These are phyloP conservation scores for Eupithecia abbreviata DNA, from an alignment of 2,888 invertebrate species.

Conservation along the genomic window DNA sequence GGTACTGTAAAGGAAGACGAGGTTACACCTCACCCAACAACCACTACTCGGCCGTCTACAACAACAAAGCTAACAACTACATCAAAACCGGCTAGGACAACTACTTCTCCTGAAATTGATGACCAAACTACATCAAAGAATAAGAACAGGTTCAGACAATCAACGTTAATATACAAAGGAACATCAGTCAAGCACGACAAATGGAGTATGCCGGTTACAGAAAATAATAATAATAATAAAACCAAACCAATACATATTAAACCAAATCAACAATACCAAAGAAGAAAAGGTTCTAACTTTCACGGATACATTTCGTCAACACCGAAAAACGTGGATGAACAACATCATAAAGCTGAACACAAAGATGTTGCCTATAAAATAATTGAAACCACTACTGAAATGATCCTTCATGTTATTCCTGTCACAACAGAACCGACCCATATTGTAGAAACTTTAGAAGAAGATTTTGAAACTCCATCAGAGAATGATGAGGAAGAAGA, in stretches of 20 bases:
- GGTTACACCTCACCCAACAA: slow-evolving; percentile 4
- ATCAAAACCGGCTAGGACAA: slow-evolving; percentile 42
- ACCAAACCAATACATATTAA: slow-evolving; percentile 45
- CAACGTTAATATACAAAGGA: slow-evolving; percentile 73
- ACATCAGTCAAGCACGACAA: slow-evolving; percentile 79
- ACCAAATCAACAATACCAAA: slow-evolving; percentile 36
- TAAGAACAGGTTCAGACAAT: slow-evolving; percentile 73
- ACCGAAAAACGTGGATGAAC: slow-evolving; percentile 53
- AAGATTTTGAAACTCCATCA: slow-evolving; percentile 41
- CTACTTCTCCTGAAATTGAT: slow-evolving; percentile 43
- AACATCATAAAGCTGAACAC: slow-evolving; percentile 55
- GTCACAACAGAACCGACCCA: slow-evolving; percentile 26
- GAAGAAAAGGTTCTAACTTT: slow-evolving; percentile 77
- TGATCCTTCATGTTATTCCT: slow-evolving; percentile 41
- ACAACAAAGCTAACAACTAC: slow-evolving; percentile 48
- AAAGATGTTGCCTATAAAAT: slow-evolving; percentile 51
- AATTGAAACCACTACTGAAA: slow-evolving; percentile 40
- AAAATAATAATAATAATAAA: slow-evolving; percentile 41
- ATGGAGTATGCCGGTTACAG: slow-evolving; percentile 57
- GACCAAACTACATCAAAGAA: slow-evolving; percentile 54
- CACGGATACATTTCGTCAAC: slow-evolving; percentile 68
- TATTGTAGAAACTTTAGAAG: slow-evolving; percentile 42
- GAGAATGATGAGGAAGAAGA: slow-evolving; percentile 23
- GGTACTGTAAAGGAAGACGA: slow-evolving; percentile 14
- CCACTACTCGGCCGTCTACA: slow-evolving; percentile 43